Conservation (phyloP, 2,888 invertebrate genomes). For the Diogma glabrata region DNA sequence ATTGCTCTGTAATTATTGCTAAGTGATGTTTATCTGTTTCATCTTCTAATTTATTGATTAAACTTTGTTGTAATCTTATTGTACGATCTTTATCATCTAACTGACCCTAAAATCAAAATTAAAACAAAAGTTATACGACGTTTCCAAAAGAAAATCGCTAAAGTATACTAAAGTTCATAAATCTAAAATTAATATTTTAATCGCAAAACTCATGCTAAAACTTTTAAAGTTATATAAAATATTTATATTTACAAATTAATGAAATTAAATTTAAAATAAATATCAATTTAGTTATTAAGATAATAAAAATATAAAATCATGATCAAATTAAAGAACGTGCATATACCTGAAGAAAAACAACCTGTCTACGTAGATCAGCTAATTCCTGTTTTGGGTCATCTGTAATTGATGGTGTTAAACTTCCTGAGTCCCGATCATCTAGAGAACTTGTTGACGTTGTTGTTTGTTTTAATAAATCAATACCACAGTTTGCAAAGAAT, state of each 20-base stretch:
- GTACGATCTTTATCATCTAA: slow-evolving; percentile 76
- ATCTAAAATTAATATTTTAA: no score
- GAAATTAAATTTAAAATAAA: no score
- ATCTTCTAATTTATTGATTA: slow-evolving; percentile 48
- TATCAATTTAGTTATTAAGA: not conserved
- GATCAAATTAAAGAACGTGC: slow-evolving; percentile 26
- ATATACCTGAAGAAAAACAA: slow-evolving; percentile 64
- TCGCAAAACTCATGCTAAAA: no score
- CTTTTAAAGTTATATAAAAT: no score
- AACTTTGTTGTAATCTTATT: slow-evolving; percentile 67
- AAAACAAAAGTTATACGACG: slow-evolving; percentile 7
- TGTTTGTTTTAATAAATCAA: slow-evolving; percentile 44
- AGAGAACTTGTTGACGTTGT: slow-evolving; percentile 32
- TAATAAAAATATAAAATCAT: slow-evolving; percentile 12
- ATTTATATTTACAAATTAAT: no score
- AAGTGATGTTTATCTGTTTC: slow-evolving; percentile 29
- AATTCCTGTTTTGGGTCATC: slow-evolving; percentile 54
- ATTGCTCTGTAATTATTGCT: slow-evolving; percentile 36
- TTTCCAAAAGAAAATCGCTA: not conserved
- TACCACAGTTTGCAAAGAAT: slow-evolving; percentile 43
- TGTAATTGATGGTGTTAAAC: slow-evolving; percentile 42
- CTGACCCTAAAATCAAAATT: slow-evolving; percentile 47
- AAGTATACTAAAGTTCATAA: no score
- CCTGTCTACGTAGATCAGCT: slow-evolving; percentile 69
- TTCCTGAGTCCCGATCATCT: slow-evolving; percentile 37